Evolutionary conservation across 2,888 invertebrate species (phyloP).

Genomic region (Chrysolina oricalcia): DNA sequence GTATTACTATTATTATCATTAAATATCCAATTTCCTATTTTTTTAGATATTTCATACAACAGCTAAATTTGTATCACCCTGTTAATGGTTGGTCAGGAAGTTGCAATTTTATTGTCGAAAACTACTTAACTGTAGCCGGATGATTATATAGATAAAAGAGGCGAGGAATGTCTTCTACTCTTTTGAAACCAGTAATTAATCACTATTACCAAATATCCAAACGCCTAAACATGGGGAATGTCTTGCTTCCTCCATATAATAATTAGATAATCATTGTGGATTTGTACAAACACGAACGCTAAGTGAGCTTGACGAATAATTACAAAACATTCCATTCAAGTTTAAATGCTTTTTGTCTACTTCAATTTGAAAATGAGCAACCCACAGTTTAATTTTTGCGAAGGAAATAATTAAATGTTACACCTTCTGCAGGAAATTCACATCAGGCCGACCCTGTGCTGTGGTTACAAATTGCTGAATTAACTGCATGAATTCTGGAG

Average conservation of each 20-base stretch:
- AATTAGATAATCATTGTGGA: constrained; percentile 11
- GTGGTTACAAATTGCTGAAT: neutral
- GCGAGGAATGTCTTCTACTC: neutral
- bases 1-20: too few relatives aligned
- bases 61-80: too few relatives aligned
- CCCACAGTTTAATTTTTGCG: constrained; percentile 22
- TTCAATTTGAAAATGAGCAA: constrained; percentile 42
- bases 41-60: too few relatives aligned
- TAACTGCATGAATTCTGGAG: too few relatives aligned
- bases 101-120: too few relatives aligned
- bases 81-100: too few relatives aligned
- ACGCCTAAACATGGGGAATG: neutral
- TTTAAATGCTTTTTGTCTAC: constrained; percentile 42
- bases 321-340: constrained; percentile 33
- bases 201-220: neutral
- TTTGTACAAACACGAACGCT: constrained; percentile 14
- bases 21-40: too few relatives aligned
- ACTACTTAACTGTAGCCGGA: too few relatives aligned
- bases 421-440: constrained; percentile 20
- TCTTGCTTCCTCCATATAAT: neutral
- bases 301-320: constrained; percentile 23
- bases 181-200: constrained; percentile 5
- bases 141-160: too few relatives aligned
- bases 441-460: neutral
- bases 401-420: constrained; percentile 33